These are phyloP conservation scores for Physella acuta DNA, from an alignment of 1,140 invertebrate species.

Conservation along the genomic window DNA sequence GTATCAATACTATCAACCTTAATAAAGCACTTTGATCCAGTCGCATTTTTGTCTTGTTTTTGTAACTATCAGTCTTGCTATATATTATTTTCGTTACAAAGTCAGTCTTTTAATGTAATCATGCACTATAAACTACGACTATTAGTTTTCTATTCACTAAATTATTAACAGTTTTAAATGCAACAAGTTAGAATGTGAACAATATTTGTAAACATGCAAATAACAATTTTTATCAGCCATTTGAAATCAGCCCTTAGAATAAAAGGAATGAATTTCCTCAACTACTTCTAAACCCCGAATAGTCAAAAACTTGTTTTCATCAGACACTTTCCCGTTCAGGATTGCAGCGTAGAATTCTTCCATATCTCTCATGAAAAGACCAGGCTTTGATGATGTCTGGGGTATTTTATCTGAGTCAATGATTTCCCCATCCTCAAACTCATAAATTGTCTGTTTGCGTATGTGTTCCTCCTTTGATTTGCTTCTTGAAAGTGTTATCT, in stretches of 20 bases:
- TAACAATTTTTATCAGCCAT: no score
- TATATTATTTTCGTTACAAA: no score
- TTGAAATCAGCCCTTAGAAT: background rate
- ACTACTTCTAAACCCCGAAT: conserved; percentile 9
- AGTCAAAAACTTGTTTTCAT: background rate
- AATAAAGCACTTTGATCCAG: no score
- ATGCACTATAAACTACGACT: no score
- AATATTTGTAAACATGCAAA: no score
- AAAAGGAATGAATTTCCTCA: conserved; percentile 18
- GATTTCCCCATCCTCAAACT: conserved; percentile 20
- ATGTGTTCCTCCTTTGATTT: conserved; percentile 7
- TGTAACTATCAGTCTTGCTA: no score
- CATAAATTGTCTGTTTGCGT: conserved; percentile 5
- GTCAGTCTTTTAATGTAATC: no score
- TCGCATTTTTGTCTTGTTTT: no score
- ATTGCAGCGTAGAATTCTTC: conserved; percentile 4
- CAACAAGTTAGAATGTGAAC: no score
- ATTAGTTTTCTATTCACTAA: no score
- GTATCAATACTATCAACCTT: no score
- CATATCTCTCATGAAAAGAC: conserved; percentile 16
- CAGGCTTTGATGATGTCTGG: conserved; percentile 7
- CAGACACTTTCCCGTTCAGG: conserved; percentile 1
- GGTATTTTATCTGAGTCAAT: conserved; percentile 8
- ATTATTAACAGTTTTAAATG: no score
- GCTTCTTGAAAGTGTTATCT: background rate